phyloP scores from a whole-genome alignment of 2,888 invertebrate genomes.

The Mimas tiliae region DNA sequence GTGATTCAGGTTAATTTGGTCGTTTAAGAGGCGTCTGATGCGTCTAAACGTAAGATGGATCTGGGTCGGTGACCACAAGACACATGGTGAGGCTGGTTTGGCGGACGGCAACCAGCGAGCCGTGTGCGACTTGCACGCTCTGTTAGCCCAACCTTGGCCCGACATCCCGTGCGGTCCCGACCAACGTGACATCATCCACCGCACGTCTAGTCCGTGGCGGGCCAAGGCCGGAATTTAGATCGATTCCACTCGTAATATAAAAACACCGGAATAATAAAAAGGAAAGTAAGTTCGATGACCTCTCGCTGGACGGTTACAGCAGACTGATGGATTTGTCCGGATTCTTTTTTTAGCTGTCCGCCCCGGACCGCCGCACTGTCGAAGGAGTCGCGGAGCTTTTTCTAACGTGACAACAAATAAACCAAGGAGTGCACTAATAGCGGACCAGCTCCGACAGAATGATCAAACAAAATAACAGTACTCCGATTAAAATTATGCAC shows the following conservation, averaged over 20 bases:
- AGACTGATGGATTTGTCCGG: slow-evolving; percentile 65
- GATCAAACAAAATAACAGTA: slow-evolving; percentile 43
- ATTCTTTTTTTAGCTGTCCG: slow-evolving; percentile 68
- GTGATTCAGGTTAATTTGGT: slow-evolving; percentile 55
- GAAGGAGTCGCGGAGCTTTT: slow-evolving; percentile 56
- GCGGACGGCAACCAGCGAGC: slow-evolving; percentile 72
- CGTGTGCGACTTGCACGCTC: slow-evolving; percentile 76
- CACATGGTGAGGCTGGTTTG: slow-evolving; percentile 62
- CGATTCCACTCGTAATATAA: slow-evolving; percentile 53
- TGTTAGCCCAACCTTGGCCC: slow-evolving; percentile 76
- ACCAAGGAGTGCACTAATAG: slow-evolving; percentile 42
- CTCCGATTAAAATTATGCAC: slow-evolving; percentile 26
- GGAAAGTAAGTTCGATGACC: slow-evolving; percentile 77
- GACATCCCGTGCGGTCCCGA: slow-evolving; percentile 70
- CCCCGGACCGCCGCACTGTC: slow-evolving; percentile 55
- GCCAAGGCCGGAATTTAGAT: slow-evolving; percentile 71
- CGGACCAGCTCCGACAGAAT: slow-evolving; percentile 9
- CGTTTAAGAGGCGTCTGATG: slow-evolving; percentile 63
- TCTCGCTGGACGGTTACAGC: slow-evolving; percentile 58
- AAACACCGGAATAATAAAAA: slow-evolving; percentile 68
- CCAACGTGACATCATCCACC: slow-evolving; percentile 72
- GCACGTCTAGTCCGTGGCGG: slow-evolving; percentile 52
- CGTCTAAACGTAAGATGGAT: slow-evolving; percentile 50
- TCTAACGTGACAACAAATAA: slow-evolving; percentile 44
- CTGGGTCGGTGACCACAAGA: slow-evolving; percentile 66